A percentile compares a stretch with the other conserved stretches of the same genome.
These are phyloP conservation scores for Sitta europaea DNA, from an alignment of 2,113 vertebrate genomes.

Conservation along the genomic window DNA sequence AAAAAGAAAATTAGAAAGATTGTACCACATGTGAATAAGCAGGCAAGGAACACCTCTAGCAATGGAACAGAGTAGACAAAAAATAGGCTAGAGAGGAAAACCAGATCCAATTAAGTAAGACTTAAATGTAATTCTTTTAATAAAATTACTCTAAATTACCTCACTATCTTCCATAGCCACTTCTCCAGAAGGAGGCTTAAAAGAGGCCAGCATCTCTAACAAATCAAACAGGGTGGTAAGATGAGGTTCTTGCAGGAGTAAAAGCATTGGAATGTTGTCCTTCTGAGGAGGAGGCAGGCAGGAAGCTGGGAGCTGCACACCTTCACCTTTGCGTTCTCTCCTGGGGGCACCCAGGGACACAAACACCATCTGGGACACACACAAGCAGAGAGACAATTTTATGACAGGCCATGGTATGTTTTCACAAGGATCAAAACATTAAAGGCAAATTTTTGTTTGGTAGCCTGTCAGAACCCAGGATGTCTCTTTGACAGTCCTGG, in stretches of 20 bases:
- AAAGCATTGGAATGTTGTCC: slow-evolving; percentile 98
- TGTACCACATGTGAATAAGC: not conserved
- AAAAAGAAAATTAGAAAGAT: not conserved
- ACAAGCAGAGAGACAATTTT: not conserved
- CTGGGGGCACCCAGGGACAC: slow-evolving; percentile 95
- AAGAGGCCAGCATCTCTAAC: slow-evolving; percentile 96
- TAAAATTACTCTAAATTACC: slow-evolving; percentile 68
- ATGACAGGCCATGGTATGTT: not conserved
- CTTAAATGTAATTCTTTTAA: not conserved
- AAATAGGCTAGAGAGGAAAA: not conserved
- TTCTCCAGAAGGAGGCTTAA: slow-evolving; percentile 89
- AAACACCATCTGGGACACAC: slow-evolving; percentile 89
- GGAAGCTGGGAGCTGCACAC: slow-evolving; percentile 95
- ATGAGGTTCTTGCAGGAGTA: slow-evolving; percentile 96
- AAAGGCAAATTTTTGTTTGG: not conserved
- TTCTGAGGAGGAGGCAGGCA: slow-evolving; percentile 96
- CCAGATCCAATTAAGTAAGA: not conserved
- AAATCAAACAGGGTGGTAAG: slow-evolving; percentile 97
- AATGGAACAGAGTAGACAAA: not conserved
- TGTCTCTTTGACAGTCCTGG: too few species aligned
- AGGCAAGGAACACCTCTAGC: not conserved
- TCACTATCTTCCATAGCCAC: slow-evolving; percentile 82
- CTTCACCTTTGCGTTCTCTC: slow-evolving; percentile 94
- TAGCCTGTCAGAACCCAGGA: too few species aligned
- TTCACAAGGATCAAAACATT: not conserved